Base-by-base conservation (phyloP, 1,140 invertebrate genomes). In the Popillia japonica region DNA sequence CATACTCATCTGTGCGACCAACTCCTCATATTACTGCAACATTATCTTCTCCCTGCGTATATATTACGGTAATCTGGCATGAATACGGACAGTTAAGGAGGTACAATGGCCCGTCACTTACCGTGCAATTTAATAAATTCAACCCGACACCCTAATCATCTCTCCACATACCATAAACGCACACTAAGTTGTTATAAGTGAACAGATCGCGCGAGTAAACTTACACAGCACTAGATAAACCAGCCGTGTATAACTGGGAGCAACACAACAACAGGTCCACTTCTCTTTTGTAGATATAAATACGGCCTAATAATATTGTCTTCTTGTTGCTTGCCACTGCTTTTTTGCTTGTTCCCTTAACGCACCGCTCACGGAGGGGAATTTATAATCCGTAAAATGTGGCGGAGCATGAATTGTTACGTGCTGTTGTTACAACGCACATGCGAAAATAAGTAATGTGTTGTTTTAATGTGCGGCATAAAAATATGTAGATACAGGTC, bases 381-480 rank as follows among this genome's bases (percentile, higher is more conserved):
- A 77, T 77, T 77, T 77, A 77, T 77, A 77, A 77, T 77, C 76
- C 76, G 61, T 77, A 72, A 72, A 77, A 77, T 77, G 61, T 77
- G 76, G 76, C 61, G 61, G 61, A 68, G 7, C 22, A 68, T 34
- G 61, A 68, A 68, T 68, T 68, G 61, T 68, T 68, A 68, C 61
- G 22, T 34, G 22, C 48, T 55, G 48, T 55, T n/a, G 48, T 55
- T 55, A 17, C 2, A 17, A 55, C 17, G 10, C 6, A n/a, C 48
- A 3, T 17, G 48, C 6, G 17, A n/a, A 17, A n/a, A n/a, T 14
- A 14, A 55, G 27, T 7, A n/a, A 17, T n/a, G 48, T 55, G 10
- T 55, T 2, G 3, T 11, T 55, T 55, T 55, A 4, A 4, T 17
- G 2, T 34, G 27, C 27, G 27, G 27, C 4, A 34, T 1, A 34